Base-by-base conservation (phyloP, 2,797 vertebrate genomes). In the Lophius americanus region DNA sequence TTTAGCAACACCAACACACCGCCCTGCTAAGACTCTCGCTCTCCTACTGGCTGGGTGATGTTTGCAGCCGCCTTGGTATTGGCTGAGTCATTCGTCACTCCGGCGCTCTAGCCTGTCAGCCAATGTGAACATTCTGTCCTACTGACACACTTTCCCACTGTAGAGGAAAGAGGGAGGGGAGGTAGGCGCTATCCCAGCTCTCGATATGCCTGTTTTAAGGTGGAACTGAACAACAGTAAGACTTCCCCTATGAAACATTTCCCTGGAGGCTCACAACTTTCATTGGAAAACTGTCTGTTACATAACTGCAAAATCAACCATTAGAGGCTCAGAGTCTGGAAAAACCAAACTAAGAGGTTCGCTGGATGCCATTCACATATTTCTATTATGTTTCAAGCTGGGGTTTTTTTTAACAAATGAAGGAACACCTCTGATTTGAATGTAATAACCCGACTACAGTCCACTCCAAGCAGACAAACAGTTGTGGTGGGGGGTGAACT, bases 111-210 rank as follows among this genome's bases (percentile, higher is more conserved):
- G 89, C 91, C 90, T 90, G 91, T 91, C 88, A 92, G 91, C 89
- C 92, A 87, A 91, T 91, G 86, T 93, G 91, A 87, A 91, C 75
- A 74, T 83, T 85, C 89, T 95, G 94, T 93, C 94, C 94, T 87
- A 95, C 94, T 95, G 94, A 95, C 94, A 95, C 92, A 95, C 91
- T 94, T 95, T 94, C 89, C 82, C 88, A 92, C 76, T 91, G 88
- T 81, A 84, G 82, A 83, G 63, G 74, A 86, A 73, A 85, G 62
- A 60, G 78, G 60, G 71, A 67, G 37, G 84, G 78, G 82, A 70
- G 66, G 75, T 58, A 62, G 52, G 84, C 75, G 64, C 70, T 50
- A 49, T 83, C 65, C 61, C 64, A 60, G 54, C 84, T 71, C 78
- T 75, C 62, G 62, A 53, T 78, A 79, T 76, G 73, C 48, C 51